Evolutionary conservation across 2,888 invertebrate genomes (phyloP).

Genomic region (Iselma pallidipennis): DNA sequence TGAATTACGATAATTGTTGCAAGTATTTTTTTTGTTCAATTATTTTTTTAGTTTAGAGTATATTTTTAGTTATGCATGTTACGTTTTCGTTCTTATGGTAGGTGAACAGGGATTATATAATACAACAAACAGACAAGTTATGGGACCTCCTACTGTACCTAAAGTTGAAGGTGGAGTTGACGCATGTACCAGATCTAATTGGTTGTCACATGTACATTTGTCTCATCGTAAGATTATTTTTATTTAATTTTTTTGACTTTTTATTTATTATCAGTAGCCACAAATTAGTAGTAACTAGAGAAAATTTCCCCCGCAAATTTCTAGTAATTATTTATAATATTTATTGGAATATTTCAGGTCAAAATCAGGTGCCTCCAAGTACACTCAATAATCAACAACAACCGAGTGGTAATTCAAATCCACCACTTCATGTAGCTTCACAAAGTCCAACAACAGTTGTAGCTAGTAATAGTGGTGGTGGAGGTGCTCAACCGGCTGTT

Average conservation of each 20-base stretch:
- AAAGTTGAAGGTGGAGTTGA: constrained; percentile 64
- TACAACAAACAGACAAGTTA: constrained; percentile 49
- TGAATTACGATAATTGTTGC: constrained; percentile 7
- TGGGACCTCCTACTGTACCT: constrained; percentile 58
- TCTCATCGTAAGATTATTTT: constrained; percentile 65
- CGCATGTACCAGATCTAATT: constrained; percentile 64
- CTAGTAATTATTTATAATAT: not conserved
- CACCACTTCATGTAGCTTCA: constrained; percentile 28
- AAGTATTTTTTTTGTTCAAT: constrained; percentile 2
- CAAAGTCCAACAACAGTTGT: constrained; percentile 32
- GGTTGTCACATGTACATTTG: constrained; percentile 69
- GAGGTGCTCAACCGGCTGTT: constrained; percentile 40
- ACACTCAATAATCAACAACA: constrained; percentile 34
- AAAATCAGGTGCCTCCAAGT: constrained; percentile 44
- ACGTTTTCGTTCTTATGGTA: constrained; percentile 46
- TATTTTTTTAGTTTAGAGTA: not conserved
- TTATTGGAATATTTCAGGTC: constrained; percentile 14
- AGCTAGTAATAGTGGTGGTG: constrained; percentile 33
- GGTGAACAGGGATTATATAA: constrained; percentile 54
- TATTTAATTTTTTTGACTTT: constrained; percentile 27
- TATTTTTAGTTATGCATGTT: constrained; percentile 46
- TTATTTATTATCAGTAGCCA: constrained; percentile 30
- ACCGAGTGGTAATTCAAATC: constrained; percentile 1
- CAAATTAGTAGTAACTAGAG: not conserved
- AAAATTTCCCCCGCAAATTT: constrained; percentile 1